Conservation (phyloP, 2,113 vertebrate genomes). For the Gymnogyps californianus region DNA sequence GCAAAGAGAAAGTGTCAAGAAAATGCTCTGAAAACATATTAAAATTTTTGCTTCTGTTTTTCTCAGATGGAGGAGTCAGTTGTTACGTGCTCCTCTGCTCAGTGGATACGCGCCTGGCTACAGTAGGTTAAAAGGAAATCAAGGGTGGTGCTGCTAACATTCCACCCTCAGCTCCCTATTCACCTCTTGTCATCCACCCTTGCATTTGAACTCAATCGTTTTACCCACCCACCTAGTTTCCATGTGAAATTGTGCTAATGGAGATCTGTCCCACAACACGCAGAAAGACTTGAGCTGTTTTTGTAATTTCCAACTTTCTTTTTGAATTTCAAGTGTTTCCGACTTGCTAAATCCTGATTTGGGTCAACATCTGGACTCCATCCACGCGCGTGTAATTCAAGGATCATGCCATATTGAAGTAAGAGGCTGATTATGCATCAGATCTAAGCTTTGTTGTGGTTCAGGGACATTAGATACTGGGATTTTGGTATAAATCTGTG, state of each 20-base stretch:
- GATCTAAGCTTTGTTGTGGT: background rate
- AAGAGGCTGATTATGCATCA: background rate
- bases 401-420: background rate
- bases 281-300: background rate
- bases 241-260: background rate
- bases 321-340: background rate
- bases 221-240: constrained; percentile 5
- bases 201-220: background rate
- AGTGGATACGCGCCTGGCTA: background rate
- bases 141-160: constrained; percentile 21
- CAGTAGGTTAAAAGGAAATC: constrained; percentile 42
- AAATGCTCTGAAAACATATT: background rate
- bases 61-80: background rate
- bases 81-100: background rate
- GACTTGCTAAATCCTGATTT: background rate
- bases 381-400: accelerated
- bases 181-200: constrained; percentile 27
- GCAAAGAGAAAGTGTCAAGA: background rate
- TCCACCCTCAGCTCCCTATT: background rate
- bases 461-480: background rate
- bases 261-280: background rate
- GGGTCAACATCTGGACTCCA: background rate
- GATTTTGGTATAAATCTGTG: background rate
- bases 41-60: background rate
- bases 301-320: background rate